phyloP scores from a whole-genome alignment of 2,113 vertebrate genomes.

The Bothrops jararaca region DNA sequence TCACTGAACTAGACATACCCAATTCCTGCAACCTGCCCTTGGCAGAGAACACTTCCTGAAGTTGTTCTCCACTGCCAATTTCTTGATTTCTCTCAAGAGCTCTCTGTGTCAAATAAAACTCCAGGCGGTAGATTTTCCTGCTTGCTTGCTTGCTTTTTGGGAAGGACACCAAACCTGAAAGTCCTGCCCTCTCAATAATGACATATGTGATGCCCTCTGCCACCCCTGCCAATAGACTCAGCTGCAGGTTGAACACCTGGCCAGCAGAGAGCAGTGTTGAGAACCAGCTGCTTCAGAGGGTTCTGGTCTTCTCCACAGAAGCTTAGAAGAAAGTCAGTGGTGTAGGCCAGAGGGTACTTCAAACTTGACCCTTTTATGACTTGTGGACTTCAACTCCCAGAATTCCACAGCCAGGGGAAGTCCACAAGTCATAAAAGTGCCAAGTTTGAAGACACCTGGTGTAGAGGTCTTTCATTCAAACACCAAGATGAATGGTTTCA shows the following conservation, averaged over 20 bases:
- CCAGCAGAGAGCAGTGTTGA: constrained; percentile 67
- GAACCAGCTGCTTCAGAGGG: constrained; percentile 33
- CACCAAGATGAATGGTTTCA: constrained; percentile 44
- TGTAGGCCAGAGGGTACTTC: constrained; percentile 23
- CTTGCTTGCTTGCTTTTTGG: no score
- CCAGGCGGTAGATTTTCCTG: not conserved
- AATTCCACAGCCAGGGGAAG: no score
- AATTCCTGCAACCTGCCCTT: not conserved
- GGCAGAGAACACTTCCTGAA: not conserved
- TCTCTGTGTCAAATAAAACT: not conserved
- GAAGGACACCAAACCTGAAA: not conserved
- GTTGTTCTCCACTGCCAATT: not conserved
- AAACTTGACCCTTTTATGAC: no score
- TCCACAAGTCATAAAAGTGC: no score
- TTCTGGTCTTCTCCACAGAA: constrained; percentile 31
- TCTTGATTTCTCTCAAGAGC: no score
- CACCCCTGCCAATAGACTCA: not conserved
- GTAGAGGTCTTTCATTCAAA: constrained; percentile 48
- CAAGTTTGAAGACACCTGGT: not conserved
- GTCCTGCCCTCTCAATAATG: not conserved
- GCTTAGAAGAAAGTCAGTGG: constrained; percentile 38
- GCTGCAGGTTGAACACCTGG: not conserved
- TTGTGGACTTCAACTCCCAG: no score
- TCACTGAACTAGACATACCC: no score
- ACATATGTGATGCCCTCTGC: not conserved